Evolutionary conservation across 2,888 invertebrate genomes (phyloP).

Genomic region (Epirrhoe tristata): DNA sequence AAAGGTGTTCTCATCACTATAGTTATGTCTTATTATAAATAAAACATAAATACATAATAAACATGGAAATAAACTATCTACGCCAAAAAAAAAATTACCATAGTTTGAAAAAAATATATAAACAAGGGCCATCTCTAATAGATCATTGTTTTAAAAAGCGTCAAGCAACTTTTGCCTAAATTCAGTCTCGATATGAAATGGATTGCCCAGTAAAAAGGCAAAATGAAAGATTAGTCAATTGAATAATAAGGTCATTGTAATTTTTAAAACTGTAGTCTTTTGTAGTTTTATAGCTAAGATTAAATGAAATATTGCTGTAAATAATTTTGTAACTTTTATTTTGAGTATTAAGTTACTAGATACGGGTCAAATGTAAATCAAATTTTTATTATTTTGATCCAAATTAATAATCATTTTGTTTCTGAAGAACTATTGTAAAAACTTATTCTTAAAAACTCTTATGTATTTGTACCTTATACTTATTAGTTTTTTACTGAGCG

Average conservation of each 20-base stretch:
- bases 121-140: no score
- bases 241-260: background rate
- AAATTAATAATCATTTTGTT: background rate
- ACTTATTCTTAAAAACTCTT: background rate
- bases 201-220: no score
- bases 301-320: background rate
- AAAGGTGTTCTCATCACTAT: constrained; percentile 3
- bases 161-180: no score
- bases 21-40: no score
- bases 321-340: background rate
- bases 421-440: background rate
- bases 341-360: background rate
- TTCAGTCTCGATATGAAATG: no score
- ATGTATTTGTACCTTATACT: background rate
- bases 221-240: background rate
- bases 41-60: no score
- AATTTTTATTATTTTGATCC: background rate
- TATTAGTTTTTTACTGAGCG: no score
- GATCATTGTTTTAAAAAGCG: no score
- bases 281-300: background rate
- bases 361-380: background rate
- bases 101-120: background rate
- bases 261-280: background rate
- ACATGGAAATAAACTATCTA: no score
- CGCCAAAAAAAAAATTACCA: background rate